Conservation (phyloP, 2,797 vertebrate species). For the Anableps anableps region DNA sequence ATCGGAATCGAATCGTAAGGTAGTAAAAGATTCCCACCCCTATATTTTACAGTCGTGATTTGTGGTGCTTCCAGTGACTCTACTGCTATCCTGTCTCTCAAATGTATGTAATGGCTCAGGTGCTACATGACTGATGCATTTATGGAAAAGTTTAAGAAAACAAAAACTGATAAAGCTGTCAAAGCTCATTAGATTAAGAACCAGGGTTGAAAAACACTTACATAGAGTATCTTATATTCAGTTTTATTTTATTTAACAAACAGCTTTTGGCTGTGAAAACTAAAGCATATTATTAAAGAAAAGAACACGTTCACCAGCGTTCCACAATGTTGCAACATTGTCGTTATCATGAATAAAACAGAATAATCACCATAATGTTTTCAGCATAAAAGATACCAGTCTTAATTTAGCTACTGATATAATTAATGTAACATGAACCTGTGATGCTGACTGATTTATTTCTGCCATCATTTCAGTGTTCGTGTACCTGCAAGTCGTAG, state of each 20-base stretch:
- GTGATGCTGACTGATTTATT: neutral
- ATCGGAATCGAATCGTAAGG: no score
- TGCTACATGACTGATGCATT: no score
- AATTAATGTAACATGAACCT: neutral
- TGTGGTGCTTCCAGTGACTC: no score
- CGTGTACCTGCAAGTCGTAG: slow-evolving; percentile 94
- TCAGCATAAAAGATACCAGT: neutral
- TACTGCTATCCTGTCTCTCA: no score
- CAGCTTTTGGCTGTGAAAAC: neutral
- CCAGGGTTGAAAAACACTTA: no score
- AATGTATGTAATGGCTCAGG: no score
- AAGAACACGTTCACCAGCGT: neutral
- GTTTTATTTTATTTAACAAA: neutral
- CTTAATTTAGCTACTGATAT: neutral
- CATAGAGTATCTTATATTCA: no score
- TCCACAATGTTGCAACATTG: neutral
- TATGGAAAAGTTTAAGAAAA: no score
- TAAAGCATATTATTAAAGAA: neutral
- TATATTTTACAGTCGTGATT: no score
- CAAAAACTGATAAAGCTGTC: no score
- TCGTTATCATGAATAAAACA: neutral
- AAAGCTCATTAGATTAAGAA: no score
- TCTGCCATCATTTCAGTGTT: slow-evolving; percentile 54
- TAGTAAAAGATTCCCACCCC: no score
- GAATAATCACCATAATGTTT: neutral